These are phyloP conservation scores for Pocillopora grandis DNA, from an alignment of 92 coral and sea anemone species.

Conservation along the genomic window DNA sequence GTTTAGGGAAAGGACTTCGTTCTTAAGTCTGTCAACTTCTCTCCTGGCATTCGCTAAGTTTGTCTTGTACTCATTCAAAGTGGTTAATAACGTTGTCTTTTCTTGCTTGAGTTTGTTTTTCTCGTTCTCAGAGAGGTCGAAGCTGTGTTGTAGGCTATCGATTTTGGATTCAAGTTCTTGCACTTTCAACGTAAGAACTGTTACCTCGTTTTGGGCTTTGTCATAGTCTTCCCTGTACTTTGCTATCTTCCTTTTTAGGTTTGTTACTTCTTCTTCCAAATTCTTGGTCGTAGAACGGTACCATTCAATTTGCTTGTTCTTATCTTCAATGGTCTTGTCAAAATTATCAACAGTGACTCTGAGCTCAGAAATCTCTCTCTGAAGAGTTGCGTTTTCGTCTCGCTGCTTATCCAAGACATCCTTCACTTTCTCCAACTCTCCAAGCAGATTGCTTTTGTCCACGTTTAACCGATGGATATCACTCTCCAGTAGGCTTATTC, in stretches of 20 bases:
- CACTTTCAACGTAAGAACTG: slow-evolving; percentile 63
- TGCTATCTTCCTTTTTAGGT: slow-evolving; percentile 73
- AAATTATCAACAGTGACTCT: slow-evolving; percentile 69
- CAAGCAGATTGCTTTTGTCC: slow-evolving; percentile 75
- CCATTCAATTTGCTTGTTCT: slow-evolving; percentile 92
- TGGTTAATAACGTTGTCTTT: slow-evolving; percentile 54
- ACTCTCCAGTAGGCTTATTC: slow-evolving; percentile 75
- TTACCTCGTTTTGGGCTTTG: slow-evolving; percentile 77
- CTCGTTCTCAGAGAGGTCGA: slow-evolving; percentile 81
- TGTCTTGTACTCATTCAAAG: slow-evolving; percentile 82
- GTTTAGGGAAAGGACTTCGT: slow-evolving; percentile 78
- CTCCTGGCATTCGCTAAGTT: slow-evolving; percentile 75
- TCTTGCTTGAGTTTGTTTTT: slow-evolving; percentile 88
- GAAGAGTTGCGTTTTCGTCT: slow-evolving; percentile 66
- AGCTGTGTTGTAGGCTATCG: slow-evolving; percentile 74
- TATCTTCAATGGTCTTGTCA: slow-evolving; percentile 73
- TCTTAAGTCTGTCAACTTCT: slow-evolving; percentile 91
- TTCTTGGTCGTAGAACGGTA: slow-evolving; percentile 68
- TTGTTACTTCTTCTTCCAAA: slow-evolving; percentile 82
- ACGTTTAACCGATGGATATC: slow-evolving; percentile 77
- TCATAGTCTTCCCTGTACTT: slow-evolving; percentile 81
- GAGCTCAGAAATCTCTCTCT: slow-evolving; percentile 78
- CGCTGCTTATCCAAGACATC: slow-evolving; percentile 78
- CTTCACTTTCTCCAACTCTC: slow-evolving; percentile 75
- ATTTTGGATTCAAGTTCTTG: slow-evolving; percentile 88